Evolutionary conservation across 1,140 invertebrate genomes (phyloP).

Genomic region (Onthophagus taurus): DNA sequence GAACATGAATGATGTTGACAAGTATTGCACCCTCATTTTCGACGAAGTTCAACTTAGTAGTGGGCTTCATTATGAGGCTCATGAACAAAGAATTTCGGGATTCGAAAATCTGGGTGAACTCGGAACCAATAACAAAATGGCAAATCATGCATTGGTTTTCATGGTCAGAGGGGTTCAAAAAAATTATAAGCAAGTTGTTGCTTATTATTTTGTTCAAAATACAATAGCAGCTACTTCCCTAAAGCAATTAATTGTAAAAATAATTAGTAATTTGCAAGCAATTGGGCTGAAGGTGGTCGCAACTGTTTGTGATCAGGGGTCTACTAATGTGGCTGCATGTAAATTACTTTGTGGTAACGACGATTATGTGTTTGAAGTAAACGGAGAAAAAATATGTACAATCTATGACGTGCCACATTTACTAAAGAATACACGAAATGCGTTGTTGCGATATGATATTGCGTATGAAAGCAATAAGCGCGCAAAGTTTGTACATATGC

Average conservation of each 20-base stretch:
- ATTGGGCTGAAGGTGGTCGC: constrained; percentile 16
- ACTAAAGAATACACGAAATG: too few relatives aligned
- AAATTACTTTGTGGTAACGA: too few relatives aligned
- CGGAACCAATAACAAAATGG: constrained; percentile 5
- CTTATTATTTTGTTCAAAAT: constrained; percentile 10
- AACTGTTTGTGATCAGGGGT: constrained; percentile 20
- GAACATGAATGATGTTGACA: constrained; percentile 12
- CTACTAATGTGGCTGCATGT: constrained; percentile 17
- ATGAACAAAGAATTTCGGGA: background rate
- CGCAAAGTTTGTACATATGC: too few relatives aligned
- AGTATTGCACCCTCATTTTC: constrained; percentile 10
- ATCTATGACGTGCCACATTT: too few relatives aligned
- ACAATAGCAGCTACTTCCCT: constrained; percentile 1
- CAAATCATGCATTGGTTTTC: constrained; percentile 16
- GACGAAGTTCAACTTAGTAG: constrained; percentile 13
- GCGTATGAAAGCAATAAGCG: too few relatives aligned
- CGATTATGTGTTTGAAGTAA: too few relatives aligned
- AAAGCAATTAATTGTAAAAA: constrained; percentile 5
- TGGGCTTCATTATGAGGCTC: constrained; percentile 13
- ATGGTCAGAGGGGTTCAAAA: constrained; percentile 11
- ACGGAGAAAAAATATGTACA: too few relatives aligned
- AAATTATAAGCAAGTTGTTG: constrained; percentile 13
- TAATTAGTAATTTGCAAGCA: constrained; percentile 12
- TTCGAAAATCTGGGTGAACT: constrained; percentile 1
- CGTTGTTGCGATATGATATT: too few relatives aligned